These are phyloP conservation scores for Caenorhabditis sp. DNA, from an alignment of 2,888 invertebrate species.

Conservation along the genomic window DNA sequence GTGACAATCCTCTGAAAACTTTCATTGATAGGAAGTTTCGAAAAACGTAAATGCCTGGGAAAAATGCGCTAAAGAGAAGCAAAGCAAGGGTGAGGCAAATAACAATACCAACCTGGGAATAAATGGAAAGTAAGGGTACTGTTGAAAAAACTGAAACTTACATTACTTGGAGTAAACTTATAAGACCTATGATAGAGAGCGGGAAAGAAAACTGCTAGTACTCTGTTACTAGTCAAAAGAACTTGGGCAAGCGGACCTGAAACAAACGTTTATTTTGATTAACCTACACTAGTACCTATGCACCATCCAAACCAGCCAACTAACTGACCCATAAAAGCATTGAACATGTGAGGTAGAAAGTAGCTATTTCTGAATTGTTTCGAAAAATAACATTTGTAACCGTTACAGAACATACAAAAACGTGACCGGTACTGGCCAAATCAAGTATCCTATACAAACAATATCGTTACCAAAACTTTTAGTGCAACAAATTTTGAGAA, in stretches of 20 bases:
- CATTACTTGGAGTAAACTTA: slow-evolving; percentile 26
- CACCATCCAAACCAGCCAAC: slow-evolving; percentile 51
- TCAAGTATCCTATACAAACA: slow-evolving; percentile 41
- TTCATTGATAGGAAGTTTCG: not conserved
- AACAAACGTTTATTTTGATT: not conserved
- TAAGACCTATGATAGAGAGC: slow-evolving; percentile 28
- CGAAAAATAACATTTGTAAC: too few relatives aligned
- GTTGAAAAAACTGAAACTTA: slow-evolving; percentile 5
- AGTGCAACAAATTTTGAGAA: slow-evolving; percentile 45
- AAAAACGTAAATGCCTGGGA: slow-evolving; percentile 16
- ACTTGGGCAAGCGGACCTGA: slow-evolving; percentile 49
- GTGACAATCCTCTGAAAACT: slow-evolving; percentile 46
- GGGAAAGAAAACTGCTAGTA: slow-evolving; percentile 40
- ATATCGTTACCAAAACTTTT: slow-evolving; percentile 46
- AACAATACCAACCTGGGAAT: slow-evolving; percentile 20
- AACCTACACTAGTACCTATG: slow-evolving; percentile 16
- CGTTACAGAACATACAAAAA: slow-evolving; percentile 17
- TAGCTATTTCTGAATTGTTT: slow-evolving; percentile 21
- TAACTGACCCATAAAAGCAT: slow-evolving; percentile 45
- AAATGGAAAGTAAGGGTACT: not conserved
- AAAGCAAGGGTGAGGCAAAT: slow-evolving; percentile 17
- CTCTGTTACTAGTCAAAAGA: slow-evolving; percentile 36
- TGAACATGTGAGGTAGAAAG: slow-evolving; percentile 39
- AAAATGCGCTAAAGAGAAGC: slow-evolving; percentile 31
- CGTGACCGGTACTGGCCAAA: slow-evolving; percentile 45